phyloP scores from a whole-genome alignment of 2,888 invertebrate species.

The Craniophora ligustri region DNA sequence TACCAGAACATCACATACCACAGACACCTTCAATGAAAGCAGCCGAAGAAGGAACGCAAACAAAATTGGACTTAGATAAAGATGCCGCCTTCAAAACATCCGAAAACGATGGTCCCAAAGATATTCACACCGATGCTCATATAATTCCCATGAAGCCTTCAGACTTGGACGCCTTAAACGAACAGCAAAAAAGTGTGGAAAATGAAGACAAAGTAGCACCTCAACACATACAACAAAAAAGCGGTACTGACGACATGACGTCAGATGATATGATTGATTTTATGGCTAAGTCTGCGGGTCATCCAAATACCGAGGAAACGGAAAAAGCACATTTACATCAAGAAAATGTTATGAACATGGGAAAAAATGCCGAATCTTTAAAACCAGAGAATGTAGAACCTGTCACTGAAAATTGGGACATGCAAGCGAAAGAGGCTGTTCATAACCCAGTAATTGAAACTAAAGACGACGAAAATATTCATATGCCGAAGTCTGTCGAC shows the following conservation, averaged over 20 bases:
- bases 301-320: background rate
- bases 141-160: conserved; percentile 7
- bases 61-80: conserved; percentile 20
- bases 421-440: conserved; percentile 18
- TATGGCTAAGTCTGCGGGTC: conserved; percentile 22
- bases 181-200: conserved; percentile 21
- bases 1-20: conserved; percentile 18
- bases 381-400: conserved; percentile 4
- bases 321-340: conserved; percentile 5
- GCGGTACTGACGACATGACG: conserved; percentile 3
- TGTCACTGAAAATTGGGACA: background rate
- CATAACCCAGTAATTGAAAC: conserved; percentile 3
- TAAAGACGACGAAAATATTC: conserved; percentile 7
- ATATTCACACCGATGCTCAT: conserved; percentile 1
- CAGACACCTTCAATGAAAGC: conserved; percentile 23
- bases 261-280: conserved; percentile 23
- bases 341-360: background rate
- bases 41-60: conserved; percentile 35
- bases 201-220: conserved; percentile 10
- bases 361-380: conserved; percentile 12
- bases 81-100: conserved; percentile 24
- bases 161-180: background rate
- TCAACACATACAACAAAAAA: conserved; percentile 12
- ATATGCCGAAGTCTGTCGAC: conserved; percentile 31
- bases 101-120: conserved; percentile 15